Conservation (phyloP, 1,140 invertebrate species). For the Lutraria rhynchaena region DNA sequence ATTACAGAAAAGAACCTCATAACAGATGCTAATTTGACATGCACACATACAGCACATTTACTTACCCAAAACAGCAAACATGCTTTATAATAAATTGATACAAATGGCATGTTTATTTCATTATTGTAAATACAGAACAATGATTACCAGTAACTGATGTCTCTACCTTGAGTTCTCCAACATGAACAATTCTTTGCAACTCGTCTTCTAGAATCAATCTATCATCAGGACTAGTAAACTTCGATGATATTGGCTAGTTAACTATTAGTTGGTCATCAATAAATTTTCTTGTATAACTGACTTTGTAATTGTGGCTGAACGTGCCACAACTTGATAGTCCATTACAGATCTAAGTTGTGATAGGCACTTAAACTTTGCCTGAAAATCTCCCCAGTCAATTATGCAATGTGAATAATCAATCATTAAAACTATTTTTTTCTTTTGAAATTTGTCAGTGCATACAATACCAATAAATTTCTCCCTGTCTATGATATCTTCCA, state of each 20-base stretch:
- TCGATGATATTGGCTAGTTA: constrained; percentile 86
- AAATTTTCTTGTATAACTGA: background rate
- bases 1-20: too few species aligned
- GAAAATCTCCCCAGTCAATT: background rate
- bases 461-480: background rate
- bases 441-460: background rate
- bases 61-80: too few species aligned
- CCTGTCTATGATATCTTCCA: background rate
- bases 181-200: constrained; percentile 91
- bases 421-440: background rate
- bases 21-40: too few species aligned
- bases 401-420: constrained; percentile 7
- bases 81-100: too few species aligned
- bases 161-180: constrained; percentile 84
- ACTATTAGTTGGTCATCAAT: background rate
- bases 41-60: too few species aligned
- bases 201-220: constrained; percentile 95
- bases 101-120: too few species aligned
- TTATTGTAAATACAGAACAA: too few species aligned
- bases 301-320: background rate
- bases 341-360: background rate
- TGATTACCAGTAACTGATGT: constrained; percentile 83
- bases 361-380: background rate
- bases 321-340: background rate
- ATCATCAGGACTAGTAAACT: constrained; percentile 88